A percentile compares a stretch with the other conserved stretches of the same genome.
phyloP scores from a whole-genome alignment of 2,888 invertebrate genomes.

The Caenorhabditis sp. region DNA sequence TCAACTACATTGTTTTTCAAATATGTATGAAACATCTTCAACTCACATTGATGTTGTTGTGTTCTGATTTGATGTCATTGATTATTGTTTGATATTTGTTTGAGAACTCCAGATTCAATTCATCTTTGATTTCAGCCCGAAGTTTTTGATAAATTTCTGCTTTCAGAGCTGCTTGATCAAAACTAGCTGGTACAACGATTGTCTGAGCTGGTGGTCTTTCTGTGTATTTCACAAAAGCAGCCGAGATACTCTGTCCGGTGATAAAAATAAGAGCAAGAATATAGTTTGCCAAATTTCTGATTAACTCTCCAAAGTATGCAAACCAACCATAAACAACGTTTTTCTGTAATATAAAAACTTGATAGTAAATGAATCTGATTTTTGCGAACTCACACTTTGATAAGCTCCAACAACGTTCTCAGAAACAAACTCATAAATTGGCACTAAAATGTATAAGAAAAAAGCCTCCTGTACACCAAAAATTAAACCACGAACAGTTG shows the following conservation, averaged over 20 bases:
- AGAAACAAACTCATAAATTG: background rate
- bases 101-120: slow-evolving; percentile 22
- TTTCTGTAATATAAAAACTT: background rate
- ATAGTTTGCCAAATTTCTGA: background rate
- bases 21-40: no score
- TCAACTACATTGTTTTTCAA: background rate
- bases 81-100: slow-evolving; percentile 25
- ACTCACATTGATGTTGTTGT: slow-evolving; percentile 11
- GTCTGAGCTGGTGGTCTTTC: background rate
- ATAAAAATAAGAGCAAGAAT: background rate
- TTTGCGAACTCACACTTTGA: background rate
- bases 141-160: slow-evolving; percentile 12
- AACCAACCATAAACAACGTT: background rate
- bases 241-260: background rate
- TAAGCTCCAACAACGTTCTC: background rate
- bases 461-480: background rate
- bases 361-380: no score
- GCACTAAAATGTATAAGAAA: background rate
- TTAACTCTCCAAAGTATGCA: background rate
- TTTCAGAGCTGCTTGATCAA: slow-evolving; percentile 3
- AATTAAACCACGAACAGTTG: background rate
- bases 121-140: slow-evolving; percentile 27
- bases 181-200: background rate
- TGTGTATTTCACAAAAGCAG: background rate
- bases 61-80: slow-evolving; percentile 14